Evolutionary conservation across 1,140 invertebrate genomes (phyloP).

Genomic region (Drosophila trapezifrons): DNA sequence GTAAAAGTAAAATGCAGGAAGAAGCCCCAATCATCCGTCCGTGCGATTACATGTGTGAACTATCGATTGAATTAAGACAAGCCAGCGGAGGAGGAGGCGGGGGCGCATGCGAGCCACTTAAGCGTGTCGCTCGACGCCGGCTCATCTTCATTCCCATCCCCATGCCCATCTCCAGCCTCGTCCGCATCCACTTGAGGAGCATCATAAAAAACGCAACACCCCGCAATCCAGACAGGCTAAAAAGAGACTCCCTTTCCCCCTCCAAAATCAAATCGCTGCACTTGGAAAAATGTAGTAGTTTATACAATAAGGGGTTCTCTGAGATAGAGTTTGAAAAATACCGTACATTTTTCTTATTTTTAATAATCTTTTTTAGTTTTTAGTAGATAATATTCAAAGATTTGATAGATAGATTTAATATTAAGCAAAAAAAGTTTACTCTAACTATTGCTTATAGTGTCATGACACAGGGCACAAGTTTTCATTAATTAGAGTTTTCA

Average conservation of each 20-base stretch:
- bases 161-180: slow-evolving; percentile 14
- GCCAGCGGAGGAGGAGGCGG: slow-evolving; percentile 23
- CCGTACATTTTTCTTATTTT: too few species aligned
- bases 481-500: too few species aligned
- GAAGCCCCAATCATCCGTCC: slow-evolving; percentile 72
- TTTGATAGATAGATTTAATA: too few species aligned
- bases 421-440: too few species aligned
- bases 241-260: slow-evolving; percentile 19
- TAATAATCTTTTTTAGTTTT: too few species aligned
- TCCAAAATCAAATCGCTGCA: slow-evolving; percentile 23
- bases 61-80: slow-evolving; percentile 82
- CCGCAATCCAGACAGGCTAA: slow-evolving; percentile 23
- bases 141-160: slow-evolving; percentile 31
- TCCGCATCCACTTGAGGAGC: slow-evolving; percentile 71
- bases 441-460: too few species aligned
- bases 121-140: slow-evolving; percentile 60
- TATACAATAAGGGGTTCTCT: not conserved
- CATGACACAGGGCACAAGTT: too few species aligned
- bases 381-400: too few species aligned
- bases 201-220: slow-evolving; percentile 64
- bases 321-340: not conserved
- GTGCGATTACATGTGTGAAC: slow-evolving; percentile 81
- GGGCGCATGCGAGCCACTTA: slow-evolving; percentile 63
- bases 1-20: slow-evolving; percentile 62
- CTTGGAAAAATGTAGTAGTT: not conserved